A percentile compares a stretch with the other conserved stretches of the same genome.
phyloP scores from a whole-genome alignment of 2,888 invertebrate genomes.

The Trissoscelio sp. region DNA sequence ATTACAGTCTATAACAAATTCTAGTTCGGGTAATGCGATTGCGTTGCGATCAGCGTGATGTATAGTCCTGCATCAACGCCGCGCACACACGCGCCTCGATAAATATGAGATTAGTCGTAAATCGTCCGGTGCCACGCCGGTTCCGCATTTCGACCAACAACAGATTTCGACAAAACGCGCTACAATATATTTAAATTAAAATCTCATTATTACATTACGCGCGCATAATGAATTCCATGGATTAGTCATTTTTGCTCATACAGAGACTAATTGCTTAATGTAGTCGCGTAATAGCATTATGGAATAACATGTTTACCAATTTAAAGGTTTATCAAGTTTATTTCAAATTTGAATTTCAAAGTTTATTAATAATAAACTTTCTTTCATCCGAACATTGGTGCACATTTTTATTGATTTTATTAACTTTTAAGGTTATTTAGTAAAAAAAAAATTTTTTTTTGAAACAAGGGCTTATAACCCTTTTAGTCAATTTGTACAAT shows the following conservation, averaged over 20 bases:
- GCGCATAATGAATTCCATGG: slow-evolving; percentile 28
- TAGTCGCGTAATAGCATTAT: slow-evolving; percentile 12
- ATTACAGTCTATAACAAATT: slow-evolving; percentile 61
- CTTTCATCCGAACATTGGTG: too few relatives aligned
- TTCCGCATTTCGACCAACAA: slow-evolving; percentile 32
- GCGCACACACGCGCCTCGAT: slow-evolving; percentile 2
- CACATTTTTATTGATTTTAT: too few relatives aligned
- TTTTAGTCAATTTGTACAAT: too few relatives aligned
- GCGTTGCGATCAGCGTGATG: slow-evolving; percentile 42
- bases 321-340: too few relatives aligned
- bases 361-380: too few relatives aligned
- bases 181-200: slow-evolving; percentile 22
- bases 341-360: too few relatives aligned
- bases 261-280: slow-evolving; percentile 6
- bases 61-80: slow-evolving; percentile 16
- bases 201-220: slow-evolving; percentile 16
- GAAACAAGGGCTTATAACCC: too few relatives aligned
- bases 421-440: too few relatives aligned
- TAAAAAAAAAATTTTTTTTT: too few relatives aligned
- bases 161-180: background rate
- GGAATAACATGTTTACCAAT: background rate
- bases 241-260: slow-evolving; percentile 13
- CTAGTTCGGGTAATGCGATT: slow-evolving; percentile 58
- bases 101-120: slow-evolving; percentile 47
- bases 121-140: background rate